These are phyloP conservation scores for Macrosteles quadrilineatus DNA, from an alignment of 1,140 invertebrate species.

Conservation along the genomic window DNA sequence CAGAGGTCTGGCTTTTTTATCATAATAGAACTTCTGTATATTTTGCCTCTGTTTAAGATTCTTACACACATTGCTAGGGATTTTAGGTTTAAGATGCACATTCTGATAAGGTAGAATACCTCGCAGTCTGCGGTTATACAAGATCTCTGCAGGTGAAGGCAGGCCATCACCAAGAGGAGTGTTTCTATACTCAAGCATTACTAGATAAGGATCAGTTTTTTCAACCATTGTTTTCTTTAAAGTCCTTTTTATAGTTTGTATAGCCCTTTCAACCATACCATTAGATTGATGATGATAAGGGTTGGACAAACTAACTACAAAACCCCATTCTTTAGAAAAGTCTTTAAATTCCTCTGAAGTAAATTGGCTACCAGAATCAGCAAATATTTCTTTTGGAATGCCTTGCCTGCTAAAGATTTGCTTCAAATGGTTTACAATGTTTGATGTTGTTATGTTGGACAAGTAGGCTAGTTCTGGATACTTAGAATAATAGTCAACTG, in stretches of 20 bases:
- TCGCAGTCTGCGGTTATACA: not conserved
- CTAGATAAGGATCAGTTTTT: conserved; percentile 32
- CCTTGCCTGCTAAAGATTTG: conserved; percentile 44
- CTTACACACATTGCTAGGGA: not conserved
- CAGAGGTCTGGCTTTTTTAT: not conserved
- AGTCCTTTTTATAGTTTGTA: conserved; percentile 48
- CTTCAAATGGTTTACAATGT: conserved; percentile 41
- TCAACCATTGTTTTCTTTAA: conserved; percentile 42
- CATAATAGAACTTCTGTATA: not conserved
- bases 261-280: conserved; percentile 47
- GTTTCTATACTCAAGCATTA: conserved; percentile 29
- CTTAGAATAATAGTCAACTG: conserved; percentile 48
- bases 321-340: conserved; percentile 49
- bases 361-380: conserved; percentile 51
- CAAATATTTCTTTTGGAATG: conserved; percentile 46
- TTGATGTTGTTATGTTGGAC: conserved; percentile 16
- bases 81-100: not conserved
- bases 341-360: conserved; percentile 45
- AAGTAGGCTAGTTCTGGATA: conserved; percentile 43
- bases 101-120: not conserved
- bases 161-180: not conserved
- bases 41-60: not conserved
- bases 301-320: conserved; percentile 47
- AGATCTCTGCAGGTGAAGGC: conserved; percentile 2
- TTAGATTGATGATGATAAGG: conserved; percentile 49